A percentile compares a stretch with the other conserved stretches of the same genome.
These are phyloP conservation scores for Zosterops pallidus DNA, from an alignment of 2,113 vertebrate genomes.

Conservation along the genomic window DNA sequence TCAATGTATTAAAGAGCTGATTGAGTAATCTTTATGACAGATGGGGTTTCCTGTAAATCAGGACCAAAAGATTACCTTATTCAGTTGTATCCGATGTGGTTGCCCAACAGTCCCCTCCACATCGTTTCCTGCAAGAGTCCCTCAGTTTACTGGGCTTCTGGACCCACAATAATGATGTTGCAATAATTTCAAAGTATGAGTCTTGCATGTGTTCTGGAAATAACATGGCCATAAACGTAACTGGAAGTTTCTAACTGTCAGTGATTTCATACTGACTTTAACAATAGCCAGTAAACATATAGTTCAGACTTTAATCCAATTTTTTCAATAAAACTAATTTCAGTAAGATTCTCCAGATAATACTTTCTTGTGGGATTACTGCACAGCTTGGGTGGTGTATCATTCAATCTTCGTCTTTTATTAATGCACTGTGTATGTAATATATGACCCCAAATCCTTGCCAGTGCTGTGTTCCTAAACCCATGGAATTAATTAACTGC, in stretches of 20 bases:
- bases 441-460: background rate
- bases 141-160: background rate
- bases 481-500: slow-evolving; percentile 24
- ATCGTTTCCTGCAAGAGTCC: background rate
- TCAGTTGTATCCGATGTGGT: background rate
- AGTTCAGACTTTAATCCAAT: slow-evolving; percentile 12
- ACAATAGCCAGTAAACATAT: slow-evolving; percentile 22
- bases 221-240: background rate
- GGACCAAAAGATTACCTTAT: slow-evolving; percentile 34
- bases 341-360: background rate
- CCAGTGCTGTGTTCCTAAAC: background rate
- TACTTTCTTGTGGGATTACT: slow-evolving; percentile 5
- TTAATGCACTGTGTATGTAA: background rate
- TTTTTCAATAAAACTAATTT: slow-evolving; percentile 15
- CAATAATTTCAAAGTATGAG: slow-evolving; percentile 22
- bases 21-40: background rate
- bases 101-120: background rate
- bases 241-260: slow-evolving; percentile 11
- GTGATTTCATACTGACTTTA: slow-evolving; percentile 26
- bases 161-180: background rate
- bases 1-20: slow-evolving; percentile 10
- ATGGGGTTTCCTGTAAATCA: slow-evolving; percentile 21
- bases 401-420: slow-evolving; percentile 9
- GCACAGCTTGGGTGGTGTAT: slow-evolving; percentile 26
- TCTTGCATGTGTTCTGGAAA: slow-evolving; percentile 25